Base-by-base conservation (phyloP, 2,888 invertebrate species). In the Andrena marginata region DNA sequence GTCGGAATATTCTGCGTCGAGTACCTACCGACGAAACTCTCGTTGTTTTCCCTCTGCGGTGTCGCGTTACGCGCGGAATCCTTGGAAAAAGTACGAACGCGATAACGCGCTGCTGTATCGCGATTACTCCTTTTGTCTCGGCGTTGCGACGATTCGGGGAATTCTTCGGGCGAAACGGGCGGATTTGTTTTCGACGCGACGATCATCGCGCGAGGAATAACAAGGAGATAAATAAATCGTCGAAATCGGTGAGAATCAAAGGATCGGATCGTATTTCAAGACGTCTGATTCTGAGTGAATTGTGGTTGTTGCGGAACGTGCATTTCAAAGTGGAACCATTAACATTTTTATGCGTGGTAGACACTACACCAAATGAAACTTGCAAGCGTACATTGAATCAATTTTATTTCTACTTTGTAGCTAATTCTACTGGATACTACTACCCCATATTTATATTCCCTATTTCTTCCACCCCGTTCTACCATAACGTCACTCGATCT, bases 11-110 rank as follows among this genome's bases (percentile, higher is more conserved):
- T n/a, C 26, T 48, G 26, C 65, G 42, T 13, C n/a, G 5, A 16
- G 67, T 42, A 42, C 42, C 42, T 42, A 7, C 69, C 42, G 59
- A 64, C 67, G 31, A 67, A 71, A 70, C 48, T 70, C 70, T 74
- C 67, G 71, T 59, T 70, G 68, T 71, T 82, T 78, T 80, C 56
- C 68, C 62, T 16, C n/a, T 16, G 42, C 31, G 65, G 80, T 82
- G 65, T 82, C 78, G 10, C 62, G 64, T 82, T 82, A 82, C 82
- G 35, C 71, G 29, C 26, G 26, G 67, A 13, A 63, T 82, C 75
- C 75, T 62, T 65, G 72, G 35, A 70, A 70, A 64, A 80, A 64
- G 54, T 13, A 26, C 20, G 48, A 20, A 63, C 1, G n/a, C 59
- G 23, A 77, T 78, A 48, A 35, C 42, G 60, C 23, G 13, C 51